phyloP scores from a whole-genome alignment of 2,113 vertebrate genomes.

The Nanorana parkeri region DNA sequence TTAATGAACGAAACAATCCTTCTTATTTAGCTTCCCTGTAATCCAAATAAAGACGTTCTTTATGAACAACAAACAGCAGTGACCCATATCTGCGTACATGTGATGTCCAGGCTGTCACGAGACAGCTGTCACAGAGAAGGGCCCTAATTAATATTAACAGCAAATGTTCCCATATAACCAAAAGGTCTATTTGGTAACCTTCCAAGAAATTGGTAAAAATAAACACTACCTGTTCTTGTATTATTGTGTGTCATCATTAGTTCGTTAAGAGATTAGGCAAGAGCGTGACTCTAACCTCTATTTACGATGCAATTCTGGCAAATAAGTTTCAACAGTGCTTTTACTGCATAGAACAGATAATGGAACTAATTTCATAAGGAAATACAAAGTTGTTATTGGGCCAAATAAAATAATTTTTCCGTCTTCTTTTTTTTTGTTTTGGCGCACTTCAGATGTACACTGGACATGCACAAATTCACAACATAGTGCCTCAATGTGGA shows the following conservation, averaged over 20 bases:
- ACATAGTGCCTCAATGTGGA: too few species aligned
- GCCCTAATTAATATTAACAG: slow-evolving; percentile 20
- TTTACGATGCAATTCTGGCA: background rate
- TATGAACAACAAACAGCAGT: slow-evolving; percentile 31
- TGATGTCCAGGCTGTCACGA: slow-evolving; percentile 34
- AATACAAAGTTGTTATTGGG: too few species aligned
- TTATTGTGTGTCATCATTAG: slow-evolving; percentile 12
- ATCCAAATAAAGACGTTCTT: slow-evolving; percentile 48
- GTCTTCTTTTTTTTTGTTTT: too few species aligned
- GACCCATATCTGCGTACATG: slow-evolving; percentile 49
- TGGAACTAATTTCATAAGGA: too few species aligned
- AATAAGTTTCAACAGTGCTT: background rate
- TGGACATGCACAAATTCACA: too few species aligned
- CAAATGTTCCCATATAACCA: slow-evolving; percentile 20
- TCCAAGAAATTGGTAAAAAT: background rate
- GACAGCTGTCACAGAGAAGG: slow-evolving; percentile 48
- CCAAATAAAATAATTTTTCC: too few species aligned
- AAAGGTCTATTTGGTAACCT: background rate
- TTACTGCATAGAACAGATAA: background rate
- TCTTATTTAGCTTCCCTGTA: slow-evolving; percentile 15
- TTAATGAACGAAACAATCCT: slow-evolving; percentile 44
- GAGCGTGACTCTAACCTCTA: background rate
- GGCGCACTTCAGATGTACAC: too few species aligned
- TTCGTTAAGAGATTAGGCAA: background rate
- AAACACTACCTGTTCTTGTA: background rate